Evolutionary conservation across 1,140 invertebrate species (phyloP).

Genomic region (Dendrolimus kikuchii): DNA sequence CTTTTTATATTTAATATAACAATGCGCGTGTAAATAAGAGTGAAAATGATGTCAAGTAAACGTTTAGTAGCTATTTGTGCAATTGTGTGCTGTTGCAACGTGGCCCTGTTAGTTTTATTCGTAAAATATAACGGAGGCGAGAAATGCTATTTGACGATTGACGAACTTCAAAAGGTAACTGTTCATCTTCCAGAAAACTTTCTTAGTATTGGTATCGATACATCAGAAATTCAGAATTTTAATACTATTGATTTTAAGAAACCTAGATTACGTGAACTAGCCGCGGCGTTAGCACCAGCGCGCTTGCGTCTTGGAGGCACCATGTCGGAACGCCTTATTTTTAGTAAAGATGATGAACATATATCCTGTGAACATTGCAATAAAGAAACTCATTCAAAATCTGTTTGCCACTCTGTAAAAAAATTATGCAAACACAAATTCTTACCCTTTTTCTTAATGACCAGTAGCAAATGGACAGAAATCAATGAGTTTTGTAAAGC

Average conservation of each 20-base stretch:
- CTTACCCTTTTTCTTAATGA: constrained; percentile 67
- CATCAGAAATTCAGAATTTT: constrained; percentile 50
- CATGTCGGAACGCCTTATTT: constrained; percentile 77
- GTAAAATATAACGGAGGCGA: constrained; percentile 47
- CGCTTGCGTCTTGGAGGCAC: constrained; percentile 78
- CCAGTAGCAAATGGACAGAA: constrained; percentile 69
- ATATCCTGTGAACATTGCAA: constrained; percentile 38
- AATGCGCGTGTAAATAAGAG: constrained; percentile 5
- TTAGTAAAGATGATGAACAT: constrained; percentile 52
- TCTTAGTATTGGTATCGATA: constrained; percentile 63
- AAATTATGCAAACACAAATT: constrained; percentile 52
- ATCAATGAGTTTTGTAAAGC: constrained; percentile 76
- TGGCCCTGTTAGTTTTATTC: constrained; percentile 42
- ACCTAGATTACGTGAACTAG: constrained; percentile 70
- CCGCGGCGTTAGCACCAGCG: constrained; percentile 72
- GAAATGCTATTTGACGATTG: constrained; percentile 45
- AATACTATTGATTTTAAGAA: constrained; percentile 51
- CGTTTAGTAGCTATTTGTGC: constrained; percentile 47
- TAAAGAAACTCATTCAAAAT: constrained; percentile 24
- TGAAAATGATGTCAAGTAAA: constrained; percentile 55
- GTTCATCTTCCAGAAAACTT: constrained; percentile 46
- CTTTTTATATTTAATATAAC: constrained; percentile 5
- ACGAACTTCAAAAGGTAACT: constrained; percentile 34
- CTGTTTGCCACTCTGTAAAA: constrained; percentile 33
- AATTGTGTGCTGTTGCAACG: constrained; percentile 44